Percentiles rank a stretch among this genome's conserved stretches.
phyloP scores from a whole-genome alignment of 2,888 invertebrate species.

The Toxonevra muliebris region DNA sequence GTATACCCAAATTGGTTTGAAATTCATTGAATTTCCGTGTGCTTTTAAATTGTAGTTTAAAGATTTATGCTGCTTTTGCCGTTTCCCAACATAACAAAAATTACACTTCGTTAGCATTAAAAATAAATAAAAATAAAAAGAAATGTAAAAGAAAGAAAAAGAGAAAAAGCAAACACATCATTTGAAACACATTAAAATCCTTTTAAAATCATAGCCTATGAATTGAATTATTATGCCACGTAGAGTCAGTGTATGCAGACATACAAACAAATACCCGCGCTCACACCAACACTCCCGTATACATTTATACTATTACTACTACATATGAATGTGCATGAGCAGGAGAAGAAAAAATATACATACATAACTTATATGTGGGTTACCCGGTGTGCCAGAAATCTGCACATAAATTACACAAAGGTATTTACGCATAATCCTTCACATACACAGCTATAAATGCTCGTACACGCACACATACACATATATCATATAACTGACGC shows the following conservation, averaged over 20 bases:
- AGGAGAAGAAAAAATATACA: background rate
- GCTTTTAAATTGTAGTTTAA: no score
- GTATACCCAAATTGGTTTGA: no score
- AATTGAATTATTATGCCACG: slow-evolving; percentile 11
- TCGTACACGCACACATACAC: background rate
- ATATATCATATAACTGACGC: background rate
- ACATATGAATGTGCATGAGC: no score
- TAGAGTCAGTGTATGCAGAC: no score
- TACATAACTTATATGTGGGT: slow-evolving; percentile 26
- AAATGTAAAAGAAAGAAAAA: background rate
- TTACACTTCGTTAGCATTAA: no score
- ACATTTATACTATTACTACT: no score
- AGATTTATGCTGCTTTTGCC: no score
- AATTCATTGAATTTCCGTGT: no score
- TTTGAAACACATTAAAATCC: slow-evolving; percentile 13
- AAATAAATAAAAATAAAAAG: no score
- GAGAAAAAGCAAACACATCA: slow-evolving; percentile 7
- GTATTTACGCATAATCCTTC: slow-evolving; percentile 35
- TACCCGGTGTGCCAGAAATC: slow-evolving; percentile 37
- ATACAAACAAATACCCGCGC: no score
- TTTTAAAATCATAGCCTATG: slow-evolving; percentile 14
- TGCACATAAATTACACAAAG: slow-evolving; percentile 46
- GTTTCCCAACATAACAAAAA: no score
- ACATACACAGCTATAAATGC: slow-evolving; percentile 8
- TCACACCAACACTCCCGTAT: no score